These are phyloP conservation scores for Schizotus pectinicornis DNA, from an alignment of 2,888 invertebrate species.

Conservation along the genomic window DNA sequence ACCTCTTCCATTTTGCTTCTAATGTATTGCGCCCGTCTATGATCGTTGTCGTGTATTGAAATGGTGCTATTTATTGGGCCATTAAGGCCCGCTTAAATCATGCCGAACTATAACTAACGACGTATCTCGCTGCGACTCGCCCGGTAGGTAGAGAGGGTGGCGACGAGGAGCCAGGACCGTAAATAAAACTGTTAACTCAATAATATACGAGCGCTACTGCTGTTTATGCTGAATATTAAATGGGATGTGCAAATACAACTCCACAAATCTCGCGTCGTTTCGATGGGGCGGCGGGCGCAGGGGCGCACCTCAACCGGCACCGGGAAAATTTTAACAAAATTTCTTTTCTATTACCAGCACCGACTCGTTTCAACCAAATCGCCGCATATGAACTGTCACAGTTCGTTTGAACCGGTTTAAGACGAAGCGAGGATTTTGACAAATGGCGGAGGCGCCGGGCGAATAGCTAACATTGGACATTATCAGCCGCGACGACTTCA, in stretches of 20 bases:
- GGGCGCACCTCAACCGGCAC: slow-evolving; percentile 7
- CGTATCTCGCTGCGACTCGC: slow-evolving; percentile 47
- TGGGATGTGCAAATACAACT: slow-evolving; percentile 42
- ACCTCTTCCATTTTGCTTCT: slow-evolving; percentile 52
- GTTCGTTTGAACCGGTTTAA: too few relatives aligned
- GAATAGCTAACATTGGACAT: too few relatives aligned
- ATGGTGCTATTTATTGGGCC: slow-evolving; percentile 67
- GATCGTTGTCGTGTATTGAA: slow-evolving; percentile 63
- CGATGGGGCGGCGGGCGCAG: slow-evolving; percentile 17
- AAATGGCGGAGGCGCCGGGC: too few relatives aligned
- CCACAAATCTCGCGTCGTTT: slow-evolving; percentile 33
- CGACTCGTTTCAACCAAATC: too few relatives aligned
- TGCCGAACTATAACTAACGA: slow-evolving; percentile 63
- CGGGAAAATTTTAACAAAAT: too few relatives aligned
- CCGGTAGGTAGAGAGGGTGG: slow-evolving; percentile 21
- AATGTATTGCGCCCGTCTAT: slow-evolving; percentile 56
- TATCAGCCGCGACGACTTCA: too few relatives aligned
- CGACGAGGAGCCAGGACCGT: slow-evolving; percentile 38
- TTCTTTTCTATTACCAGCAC: too few relatives aligned
- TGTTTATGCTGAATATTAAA: slow-evolving; percentile 45
- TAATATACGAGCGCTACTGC: slow-evolving; percentile 43
- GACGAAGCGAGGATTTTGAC: neutral
- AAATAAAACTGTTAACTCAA: slow-evolving; percentile 51
- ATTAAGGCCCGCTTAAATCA: slow-evolving; percentile 68
- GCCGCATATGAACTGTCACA: too few relatives aligned